Base-by-base conservation (phyloP, 2,888 invertebrate species). In the Plemyria rubiginata region DNA sequence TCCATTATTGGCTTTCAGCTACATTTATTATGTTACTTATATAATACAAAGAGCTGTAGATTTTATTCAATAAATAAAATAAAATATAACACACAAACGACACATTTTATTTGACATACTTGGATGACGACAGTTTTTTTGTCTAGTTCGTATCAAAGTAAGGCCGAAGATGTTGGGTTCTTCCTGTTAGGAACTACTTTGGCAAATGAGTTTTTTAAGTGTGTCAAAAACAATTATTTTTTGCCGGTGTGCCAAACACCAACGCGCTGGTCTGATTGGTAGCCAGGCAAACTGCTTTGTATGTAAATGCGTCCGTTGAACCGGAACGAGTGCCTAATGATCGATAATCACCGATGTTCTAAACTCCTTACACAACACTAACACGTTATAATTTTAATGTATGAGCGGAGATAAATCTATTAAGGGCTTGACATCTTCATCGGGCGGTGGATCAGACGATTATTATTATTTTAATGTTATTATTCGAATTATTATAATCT, bases 401-500 rank as follows among this genome's bases (percentile, higher is more conserved):
- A 85, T 80, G 77, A 61, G 60, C 67, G 64, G 62, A 82, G 87
- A 88, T 90, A 90, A 89, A 90, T 90, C 90, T 90, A 90, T 91
- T 90, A 89, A 76, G 76, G 74, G 80, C 66, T 75, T 83, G 87
- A 87, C 85, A 81, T 84, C 85, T 87, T 75, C 81, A 83, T 85
- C 83, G 81, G 72, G 71, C 73, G 71, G 77, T 78, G 73, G 75
- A 77, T 78, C 82, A 80, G 78, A 82, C 77, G 74, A 79, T 83
- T 85, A 88, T 88, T 86, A 88, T 90, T 89, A 89, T 88, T 87
- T 84, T 88, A 87, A 89, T 89, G 87, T 88, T 90, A 89, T 88
- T 88, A 90, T 90, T 90, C 86, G 89, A 88, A 90, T 91, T 90
- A 88, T 90, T 81, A 88, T 89, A 90, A 89, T 90, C 89, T 87